Base-by-base conservation (phyloP, 2,113 vertebrate genomes). In the Phaethon lepturus region DNA sequence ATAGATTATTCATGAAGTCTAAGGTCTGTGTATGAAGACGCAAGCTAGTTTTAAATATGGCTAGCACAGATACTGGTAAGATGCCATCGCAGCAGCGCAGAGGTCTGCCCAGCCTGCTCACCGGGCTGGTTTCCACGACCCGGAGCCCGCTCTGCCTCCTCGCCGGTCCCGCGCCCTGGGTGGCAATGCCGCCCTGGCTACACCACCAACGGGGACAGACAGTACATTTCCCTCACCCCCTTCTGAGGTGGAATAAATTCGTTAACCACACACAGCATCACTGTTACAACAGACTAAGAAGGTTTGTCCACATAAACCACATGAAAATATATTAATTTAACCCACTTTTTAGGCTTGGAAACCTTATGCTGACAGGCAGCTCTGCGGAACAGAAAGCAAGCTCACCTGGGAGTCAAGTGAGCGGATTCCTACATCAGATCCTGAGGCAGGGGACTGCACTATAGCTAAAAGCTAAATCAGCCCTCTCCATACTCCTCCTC, bases 151-250 rank as follows among this genome's bases (percentile, higher is more conserved):
- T 56, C n/a, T 56, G 25, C 52, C 52, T 59, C 71, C 64, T 42
- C 1, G 1, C 35, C 0, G 0, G 31, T 33, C 56, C 59, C 45
- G 10, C 16, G 2, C 58, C 0, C 8, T 18, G 55, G 28, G 28
- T 40, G 55, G 40, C 17, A 0, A 55, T 69, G 68, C 60, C n/a
- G 83, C 79, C 67, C 76, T n/a, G 68, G 35, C 72, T 58, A n/a
- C 66, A 62, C 24, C 49, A 55, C 49, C 81, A 55, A 2, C 8
- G 26, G 62, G 53, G 47, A 45, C 45, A 50, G 53, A 19, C 71
- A 73, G 33, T 15, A 73, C 75, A 17, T 29, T 18, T 52, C 83
- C 72, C 50, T 93, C 80, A 60, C 13, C 14, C 25, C 38, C 76
- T 86, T 74, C 78, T 45, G 68, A 90, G 69, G 58, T 44, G 47